Conservation (phyloP, 1,140 invertebrate species). For the Micrasema longulum region DNA sequence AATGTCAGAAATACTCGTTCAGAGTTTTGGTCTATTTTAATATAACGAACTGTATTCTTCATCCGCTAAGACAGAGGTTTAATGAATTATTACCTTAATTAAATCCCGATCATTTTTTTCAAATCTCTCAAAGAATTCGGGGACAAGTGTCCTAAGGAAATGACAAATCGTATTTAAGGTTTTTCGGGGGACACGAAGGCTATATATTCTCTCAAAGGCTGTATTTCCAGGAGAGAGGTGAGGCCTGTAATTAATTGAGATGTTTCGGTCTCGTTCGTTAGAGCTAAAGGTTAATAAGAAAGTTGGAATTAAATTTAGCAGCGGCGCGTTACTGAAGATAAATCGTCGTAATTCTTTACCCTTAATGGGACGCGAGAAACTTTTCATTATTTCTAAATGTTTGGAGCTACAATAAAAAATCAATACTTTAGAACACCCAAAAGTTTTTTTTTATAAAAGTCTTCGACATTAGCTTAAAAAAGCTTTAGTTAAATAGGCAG, state of each 20-base stretch:
- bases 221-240: conserved; percentile 5
- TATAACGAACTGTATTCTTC: background rate
- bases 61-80: no score
- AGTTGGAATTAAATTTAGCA: conserved; percentile 23
- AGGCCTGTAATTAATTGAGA: conserved; percentile 16
- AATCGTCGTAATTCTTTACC: conserved; percentile 11
- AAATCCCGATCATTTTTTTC: background rate
- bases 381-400: conserved; percentile 11
- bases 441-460: no score
- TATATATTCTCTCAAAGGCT: background rate
- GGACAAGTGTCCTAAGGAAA: conserved; percentile 1
- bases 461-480: no score
- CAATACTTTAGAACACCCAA: no score
- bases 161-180: conserved; percentile 3
- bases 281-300: conserved; percentile 21
- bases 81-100: background rate
- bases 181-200: background rate
- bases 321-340: conserved; percentile 4
- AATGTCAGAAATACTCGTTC: background rate
- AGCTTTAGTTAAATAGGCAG: no score
- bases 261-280: conserved; percentile 14
- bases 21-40: background rate
- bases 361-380: conserved; percentile 7
- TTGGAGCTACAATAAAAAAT: background rate
- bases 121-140: background rate